Percentiles rank a stretch among this genome's conserved stretches.
These are phyloP conservation scores for Ciconia stormi DNA, from an alignment of 2,113 vertebrate genomes.

Conservation along the genomic window DNA sequence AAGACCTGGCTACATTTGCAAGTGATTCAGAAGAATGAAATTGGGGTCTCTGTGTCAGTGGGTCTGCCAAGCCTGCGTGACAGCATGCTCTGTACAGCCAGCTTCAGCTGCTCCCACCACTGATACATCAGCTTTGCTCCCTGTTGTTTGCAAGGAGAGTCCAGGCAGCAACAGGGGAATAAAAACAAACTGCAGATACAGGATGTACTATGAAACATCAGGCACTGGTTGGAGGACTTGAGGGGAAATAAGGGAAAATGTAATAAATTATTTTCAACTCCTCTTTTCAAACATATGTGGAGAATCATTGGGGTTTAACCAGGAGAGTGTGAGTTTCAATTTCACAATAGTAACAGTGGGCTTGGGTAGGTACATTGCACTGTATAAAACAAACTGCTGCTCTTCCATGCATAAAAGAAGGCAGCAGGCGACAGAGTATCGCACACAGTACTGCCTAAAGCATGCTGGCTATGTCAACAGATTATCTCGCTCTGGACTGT, in stretches of 20 bases:
- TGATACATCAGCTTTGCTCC: background rate
- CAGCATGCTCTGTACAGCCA: background rate
- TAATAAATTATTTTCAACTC: background rate
- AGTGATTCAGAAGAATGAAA: background rate
- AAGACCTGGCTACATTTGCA: background rate
- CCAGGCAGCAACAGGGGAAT: background rate
- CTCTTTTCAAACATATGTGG: background rate
- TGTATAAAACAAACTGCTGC: background rate
- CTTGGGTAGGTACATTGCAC: background rate
- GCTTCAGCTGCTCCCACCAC: background rate
- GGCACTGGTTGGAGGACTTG: background rate
- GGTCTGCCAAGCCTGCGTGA: conserved; percentile 10
- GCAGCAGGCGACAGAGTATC: conserved; percentile 66
- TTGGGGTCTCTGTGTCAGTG: conserved; percentile 50
- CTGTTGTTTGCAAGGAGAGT: background rate
- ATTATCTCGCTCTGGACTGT: conserved; percentile 71
- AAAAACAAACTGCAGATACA: conserved; percentile 17
- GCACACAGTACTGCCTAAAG: conserved; percentile 71
- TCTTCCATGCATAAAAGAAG: conserved; percentile 11
- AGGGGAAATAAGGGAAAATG: background rate
- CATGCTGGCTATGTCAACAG: conserved; percentile 76
- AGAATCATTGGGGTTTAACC: background rate
- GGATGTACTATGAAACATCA: conserved; percentile 18
- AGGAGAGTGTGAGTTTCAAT: background rate
- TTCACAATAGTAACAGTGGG: background rate